Conservation (phyloP, 1,140 invertebrate species). For the Cydia strobilella region DNA sequence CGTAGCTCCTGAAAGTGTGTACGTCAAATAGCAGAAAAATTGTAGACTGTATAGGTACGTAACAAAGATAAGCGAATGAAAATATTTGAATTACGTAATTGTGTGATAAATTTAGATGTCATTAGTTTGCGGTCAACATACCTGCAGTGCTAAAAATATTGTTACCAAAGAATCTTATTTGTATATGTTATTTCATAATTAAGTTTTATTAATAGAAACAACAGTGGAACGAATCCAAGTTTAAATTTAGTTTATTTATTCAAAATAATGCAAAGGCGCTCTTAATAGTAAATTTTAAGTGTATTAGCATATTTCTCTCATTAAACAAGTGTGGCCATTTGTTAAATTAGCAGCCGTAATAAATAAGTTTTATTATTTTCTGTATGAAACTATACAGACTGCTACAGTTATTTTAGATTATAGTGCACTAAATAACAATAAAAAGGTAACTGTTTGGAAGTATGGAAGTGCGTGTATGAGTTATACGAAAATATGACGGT, state of each 20-base stretch:
- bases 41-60: neutral
- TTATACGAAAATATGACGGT: too few species aligned
- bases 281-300: neutral
- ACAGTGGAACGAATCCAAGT: neutral
- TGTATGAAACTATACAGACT: neutral
- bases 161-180: neutral
- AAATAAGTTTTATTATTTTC: conserved; percentile 14
- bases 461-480: too few species aligned
- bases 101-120: neutral
- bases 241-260: neutral
- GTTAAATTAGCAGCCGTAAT: conserved; percentile 4
- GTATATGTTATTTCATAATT: neutral
- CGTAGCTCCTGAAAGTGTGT: neutral
- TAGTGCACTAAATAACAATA: too few species aligned
- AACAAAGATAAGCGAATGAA: neutral
- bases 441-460: too few species aligned
- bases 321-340: conserved; percentile 18
- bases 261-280: neutral
- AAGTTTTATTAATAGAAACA: neutral
- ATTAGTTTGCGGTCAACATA: conserved; percentile 8
- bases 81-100: neutral
- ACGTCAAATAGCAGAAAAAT: neutral
- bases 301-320: conserved; percentile 4
- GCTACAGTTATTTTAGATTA: too few species aligned
- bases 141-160: neutral